Evolutionary conservation across 2,888 invertebrate genomes (phyloP).

Genomic region (Erebia ligea): DNA sequence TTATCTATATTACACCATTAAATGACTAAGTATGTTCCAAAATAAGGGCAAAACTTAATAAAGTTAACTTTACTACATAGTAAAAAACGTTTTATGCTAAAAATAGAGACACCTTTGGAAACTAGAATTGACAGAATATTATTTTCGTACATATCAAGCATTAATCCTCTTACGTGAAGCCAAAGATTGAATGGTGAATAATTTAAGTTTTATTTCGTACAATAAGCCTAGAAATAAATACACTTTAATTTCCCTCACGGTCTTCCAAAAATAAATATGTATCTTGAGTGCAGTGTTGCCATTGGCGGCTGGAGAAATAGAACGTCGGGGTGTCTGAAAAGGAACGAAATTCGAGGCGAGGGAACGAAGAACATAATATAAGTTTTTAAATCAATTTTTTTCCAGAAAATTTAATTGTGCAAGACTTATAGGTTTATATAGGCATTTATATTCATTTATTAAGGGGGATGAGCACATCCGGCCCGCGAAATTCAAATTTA

Average conservation of each 20-base stretch:
- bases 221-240: constrained; percentile 52
- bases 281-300: no score
- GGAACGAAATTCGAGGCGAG: no score
- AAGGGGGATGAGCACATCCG: no score
- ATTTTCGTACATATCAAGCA: constrained; percentile 18
- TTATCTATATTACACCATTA: constrained; percentile 3
- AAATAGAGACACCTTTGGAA: constrained; percentile 12
- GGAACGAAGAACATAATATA: no score
- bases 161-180: constrained; percentile 11
- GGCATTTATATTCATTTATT: no score
- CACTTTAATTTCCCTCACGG: constrained; percentile 54
- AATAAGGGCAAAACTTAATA: constrained; percentile 2
- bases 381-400: no score
- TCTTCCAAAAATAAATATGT: constrained; percentile 63
- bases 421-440: no score
- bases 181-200: constrained; percentile 26
- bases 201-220: constrained; percentile 49
- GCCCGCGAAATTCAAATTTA: no score
- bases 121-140: constrained; percentile 1
- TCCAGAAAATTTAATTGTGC: no score
- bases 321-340: no score
- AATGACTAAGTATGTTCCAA: neutral
- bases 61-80: neutral
- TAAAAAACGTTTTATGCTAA: constrained; percentile 21
- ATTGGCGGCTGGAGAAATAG: no score